phyloP scores from a whole-genome alignment of 2,888 invertebrate genomes.

The Geophilus truncorum region DNA sequence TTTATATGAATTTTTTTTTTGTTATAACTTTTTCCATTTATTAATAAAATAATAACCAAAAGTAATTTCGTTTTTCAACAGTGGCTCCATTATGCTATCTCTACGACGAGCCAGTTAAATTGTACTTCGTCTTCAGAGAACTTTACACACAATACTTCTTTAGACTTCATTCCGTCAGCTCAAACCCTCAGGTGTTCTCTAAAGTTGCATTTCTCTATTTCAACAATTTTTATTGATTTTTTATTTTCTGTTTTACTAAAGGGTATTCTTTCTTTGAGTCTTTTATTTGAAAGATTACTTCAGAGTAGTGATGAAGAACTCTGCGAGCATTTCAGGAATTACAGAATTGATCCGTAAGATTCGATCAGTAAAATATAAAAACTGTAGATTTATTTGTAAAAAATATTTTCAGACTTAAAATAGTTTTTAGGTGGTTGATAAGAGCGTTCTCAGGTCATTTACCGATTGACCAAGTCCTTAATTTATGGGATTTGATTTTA shows the following conservation, averaged over 20 bases:
- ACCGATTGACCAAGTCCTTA: slow-evolving; percentile 82
- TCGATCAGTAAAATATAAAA: not conserved
- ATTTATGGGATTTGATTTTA: slow-evolving; percentile 86
- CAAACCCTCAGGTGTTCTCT: slow-evolving; percentile 79
- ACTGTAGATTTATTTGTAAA: not conserved
- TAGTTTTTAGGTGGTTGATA: slow-evolving; percentile 96
- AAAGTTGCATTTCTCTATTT: too few relatives aligned
- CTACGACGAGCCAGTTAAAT: slow-evolving; percentile 76
- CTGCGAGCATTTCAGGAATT: slow-evolving; percentile 84
- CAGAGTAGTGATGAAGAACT: slow-evolving; percentile 85
- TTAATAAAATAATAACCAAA: too few relatives aligned
- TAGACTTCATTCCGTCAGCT: slow-evolving; percentile 83
- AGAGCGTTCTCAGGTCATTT: slow-evolving; percentile 91
- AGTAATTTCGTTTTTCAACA: slow-evolving; percentile 49
- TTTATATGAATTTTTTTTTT: too few relatives aligned
- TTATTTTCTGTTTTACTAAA: slow-evolving; percentile 35
- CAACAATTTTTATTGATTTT: not conserved
- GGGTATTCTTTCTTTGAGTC: slow-evolving; percentile 83
- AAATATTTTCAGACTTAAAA: slow-evolving; percentile 61
- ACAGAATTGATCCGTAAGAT: slow-evolving; percentile 86
- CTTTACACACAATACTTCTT: slow-evolving; percentile 90
- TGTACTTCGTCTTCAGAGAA: slow-evolving; percentile 85
- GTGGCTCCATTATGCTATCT: slow-evolving; percentile 93
- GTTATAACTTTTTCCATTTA: too few relatives aligned
- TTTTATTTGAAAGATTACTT: slow-evolving; percentile 80